phyloP scores from a whole-genome alignment of 2,797 vertebrate species.

The Sternarchorhynchus goeldii region DNA sequence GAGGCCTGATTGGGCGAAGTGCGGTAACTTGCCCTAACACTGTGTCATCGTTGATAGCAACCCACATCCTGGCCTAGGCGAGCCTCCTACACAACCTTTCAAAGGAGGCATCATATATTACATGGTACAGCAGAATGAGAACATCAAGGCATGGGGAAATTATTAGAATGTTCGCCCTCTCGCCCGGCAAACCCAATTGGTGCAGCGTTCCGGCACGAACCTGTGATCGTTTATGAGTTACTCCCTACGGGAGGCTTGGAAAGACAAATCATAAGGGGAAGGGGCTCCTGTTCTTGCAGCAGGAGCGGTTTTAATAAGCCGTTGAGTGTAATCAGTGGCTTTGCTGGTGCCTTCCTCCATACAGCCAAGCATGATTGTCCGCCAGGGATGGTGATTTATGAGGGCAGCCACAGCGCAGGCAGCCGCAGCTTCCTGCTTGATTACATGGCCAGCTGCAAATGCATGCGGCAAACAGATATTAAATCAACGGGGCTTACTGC shows the following conservation, averaged over 20 bases:
- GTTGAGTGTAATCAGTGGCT: conserved; percentile 68
- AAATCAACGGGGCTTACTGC: conserved; percentile 72
- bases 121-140: conserved; percentile 38
- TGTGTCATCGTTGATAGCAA: conserved; percentile 64
- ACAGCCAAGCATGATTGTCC: conserved; percentile 67
- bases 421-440: conserved; percentile 67
- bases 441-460: conserved; percentile 68
- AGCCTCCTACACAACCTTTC: conserved; percentile 5
- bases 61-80: conserved; percentile 35
- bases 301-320: conserved; percentile 55
- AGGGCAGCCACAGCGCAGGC: conserved; percentile 56
- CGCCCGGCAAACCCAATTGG: conserved; percentile 38
- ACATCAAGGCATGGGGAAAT: conserved; percentile 34
- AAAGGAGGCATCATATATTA: conserved; percentile 36
- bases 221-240: conserved; percentile 42
- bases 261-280: conserved; percentile 40
- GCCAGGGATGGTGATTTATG: conserved; percentile 66
- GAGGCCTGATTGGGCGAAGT: conserved; percentile 66
- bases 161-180: conserved; percentile 41
- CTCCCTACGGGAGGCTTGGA: conserved; percentile 2
- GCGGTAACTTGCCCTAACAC: conserved; percentile 70
- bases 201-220: conserved; percentile 25
- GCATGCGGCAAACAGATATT: conserved; percentile 71
- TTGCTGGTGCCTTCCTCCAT: conserved; percentile 54
- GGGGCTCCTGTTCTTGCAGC: conserved; percentile 52